Evolutionary conservation across 2,113 vertebrate genomes (phyloP), one percentile per base, ranked within the genome.

Genomic region (Myotis lucifugus): DNA sequence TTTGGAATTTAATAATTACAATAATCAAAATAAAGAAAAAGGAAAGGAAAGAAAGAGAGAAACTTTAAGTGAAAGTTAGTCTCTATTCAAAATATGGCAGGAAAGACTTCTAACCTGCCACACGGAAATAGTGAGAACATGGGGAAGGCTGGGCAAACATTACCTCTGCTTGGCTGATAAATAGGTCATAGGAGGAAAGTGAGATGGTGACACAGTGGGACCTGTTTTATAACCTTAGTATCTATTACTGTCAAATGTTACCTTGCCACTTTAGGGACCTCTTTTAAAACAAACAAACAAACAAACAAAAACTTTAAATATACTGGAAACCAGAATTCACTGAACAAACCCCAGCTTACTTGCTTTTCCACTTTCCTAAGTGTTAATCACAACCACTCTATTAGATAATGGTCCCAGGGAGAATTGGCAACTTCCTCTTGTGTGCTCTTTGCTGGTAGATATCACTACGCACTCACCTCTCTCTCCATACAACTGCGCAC

Each of bases 201-300:
- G 88, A 77, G 93, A 85, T 74, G 91, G 96, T 97, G 97, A 95
- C 91, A 97, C 98, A 97, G 91, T 48, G 56, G 56, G 78, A 96
- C 95, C 78, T 97, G 4, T 56, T 96, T 95, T 91, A 85, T 72
- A 96, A 96, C 48, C 78, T 96, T 52, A 95, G 92, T 91, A 73
- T 97, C 84, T 98, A 88, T 98, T 97, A 85, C 90, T 91, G 95
- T 97, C 92, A 96, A 66, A 97, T 91, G 91, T 92, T 95, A 96
- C 90, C 96, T 97, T 74, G 25, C 70, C 93, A 88, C 89, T 96
- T 96, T 97, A 78, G 96, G 32, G 46, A 86, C 25, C 64, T 92
- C 46, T 67, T 96, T 79, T 11, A 46, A 46, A 46, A 46, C 9
- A 46, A 46, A 11, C 46, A 46, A 46, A 46, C 46, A 21, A n/a